Base-by-base conservation (phyloP, 2,888 invertebrate species). In the Agelastica alni region DNA sequence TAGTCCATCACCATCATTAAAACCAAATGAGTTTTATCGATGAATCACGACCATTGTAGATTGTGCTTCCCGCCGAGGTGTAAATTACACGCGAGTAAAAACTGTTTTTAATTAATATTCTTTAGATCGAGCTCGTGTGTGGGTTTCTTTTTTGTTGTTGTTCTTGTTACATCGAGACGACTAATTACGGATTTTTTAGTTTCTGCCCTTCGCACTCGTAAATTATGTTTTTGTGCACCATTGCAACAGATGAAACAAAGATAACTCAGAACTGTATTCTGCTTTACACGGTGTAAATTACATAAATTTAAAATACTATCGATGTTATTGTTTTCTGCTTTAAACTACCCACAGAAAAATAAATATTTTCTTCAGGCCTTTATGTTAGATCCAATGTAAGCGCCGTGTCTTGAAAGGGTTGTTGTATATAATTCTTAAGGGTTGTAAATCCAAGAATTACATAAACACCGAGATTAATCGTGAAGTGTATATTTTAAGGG, bases 41-140 rank as follows among this genome's bases (percentile, higher is more conserved):
- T 67, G 64, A 64, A 65, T 65, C 63, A 66, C 63, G 44, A 51
- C 53, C 60, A 59, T 59, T 59, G 57, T 58, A 52, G 49, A 52
- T 51, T 55, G 48, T 51, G 46, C 47, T 51, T 51, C 59, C 58
- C 56, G 61, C 56, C 62, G 58, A 64, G 62, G 64, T 63, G 64
- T 60, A 64, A 64, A 63, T 61, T 63, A 58, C 48, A 49, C 44
- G n/a, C n/a, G 47, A 53, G 52, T 58, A 61, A 62, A 64, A 64
- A 62, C 58, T 53, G 53, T 59, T 63, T 61, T 62, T 63, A 63
- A 66, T 66, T 63, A 64, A 59, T 60, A 61, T 56, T 58, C 56
- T 53, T 58, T 59, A 55, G 44, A 58, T 37, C 17, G 26, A 46
- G 30, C 30, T 37, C 34, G 51, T 47, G 18, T 41, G 61, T 51